Percentiles rank a stretch among this genome's conserved stretches.
These are phyloP conservation scores for Troglohyphantes excavatus DNA, from an alignment of 2,888 invertebrate species.

Conservation along the genomic window DNA sequence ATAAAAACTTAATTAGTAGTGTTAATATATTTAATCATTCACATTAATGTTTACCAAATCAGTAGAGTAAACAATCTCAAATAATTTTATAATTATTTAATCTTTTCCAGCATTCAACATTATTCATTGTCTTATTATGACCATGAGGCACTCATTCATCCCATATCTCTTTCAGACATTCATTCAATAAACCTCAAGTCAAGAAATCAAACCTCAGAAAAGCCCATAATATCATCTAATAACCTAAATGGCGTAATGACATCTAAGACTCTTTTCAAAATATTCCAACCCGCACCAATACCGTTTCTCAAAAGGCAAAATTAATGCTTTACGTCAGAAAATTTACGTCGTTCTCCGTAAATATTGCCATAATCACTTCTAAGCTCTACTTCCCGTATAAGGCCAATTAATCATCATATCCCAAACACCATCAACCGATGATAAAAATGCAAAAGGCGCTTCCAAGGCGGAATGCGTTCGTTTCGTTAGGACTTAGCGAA, in stretches of 20 bases:
- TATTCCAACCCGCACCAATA: background rate
- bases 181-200: no score
- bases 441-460: background rate
- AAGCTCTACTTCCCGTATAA: constrained; percentile 16
- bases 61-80: no score
- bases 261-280: no score
- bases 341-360: background rate
- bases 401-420: constrained; percentile 38
- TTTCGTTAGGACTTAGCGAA: background rate
- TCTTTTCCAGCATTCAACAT: no score
- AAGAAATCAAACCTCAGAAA: no score
- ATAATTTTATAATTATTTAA: no score
- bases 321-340: constrained; percentile 23
- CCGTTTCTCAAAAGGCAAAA: constrained; percentile 3
- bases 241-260: background rate
- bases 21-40: no score
- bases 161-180: no score
- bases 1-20: no score
- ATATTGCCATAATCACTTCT: constrained; percentile 43
- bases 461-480: background rate
- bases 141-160: no score
- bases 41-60: no score
- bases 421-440: background rate
- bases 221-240: background rate
- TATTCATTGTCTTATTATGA: no score